Conservation (phyloP, 2,113 vertebrate species). For the Anolis sagrei region DNA sequence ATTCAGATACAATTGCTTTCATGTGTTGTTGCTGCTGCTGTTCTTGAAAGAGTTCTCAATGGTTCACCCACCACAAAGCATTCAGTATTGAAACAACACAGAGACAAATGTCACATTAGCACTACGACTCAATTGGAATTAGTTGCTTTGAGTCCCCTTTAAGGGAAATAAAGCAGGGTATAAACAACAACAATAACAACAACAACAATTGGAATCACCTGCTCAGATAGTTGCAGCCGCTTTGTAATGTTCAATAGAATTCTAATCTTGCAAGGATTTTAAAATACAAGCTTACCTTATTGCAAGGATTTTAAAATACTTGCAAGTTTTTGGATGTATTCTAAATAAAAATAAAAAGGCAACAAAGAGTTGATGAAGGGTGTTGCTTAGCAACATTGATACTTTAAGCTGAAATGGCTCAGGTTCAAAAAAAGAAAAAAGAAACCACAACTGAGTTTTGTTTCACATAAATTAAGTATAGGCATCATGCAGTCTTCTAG, state of each 20-base stretch:
- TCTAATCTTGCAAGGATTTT: too few relatives aligned
- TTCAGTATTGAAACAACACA: neutral
- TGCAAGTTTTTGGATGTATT: constrained; percentile 59
- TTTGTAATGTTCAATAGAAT: constrained; percentile 17
- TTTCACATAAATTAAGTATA: too few relatives aligned
- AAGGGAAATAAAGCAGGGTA: too few relatives aligned
- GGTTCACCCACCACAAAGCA: neutral
- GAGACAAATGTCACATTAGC: constrained; percentile 67
- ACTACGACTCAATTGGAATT: constrained; percentile 52
- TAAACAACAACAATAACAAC: too few relatives aligned
- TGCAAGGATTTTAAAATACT: constrained; percentile 53
- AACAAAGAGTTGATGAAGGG: constrained; percentile 54
- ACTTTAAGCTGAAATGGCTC: constrained; percentile 53
- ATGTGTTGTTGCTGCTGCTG: neutral
- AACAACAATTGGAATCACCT: too few relatives aligned
- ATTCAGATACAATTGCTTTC: neutral
- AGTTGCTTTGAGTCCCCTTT: too few relatives aligned
- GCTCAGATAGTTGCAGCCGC: constrained; percentile 47
- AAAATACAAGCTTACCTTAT: neutral
- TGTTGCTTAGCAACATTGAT: constrained; percentile 74
- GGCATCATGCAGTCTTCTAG: too few relatives aligned
- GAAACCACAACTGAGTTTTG: constrained; percentile 46
- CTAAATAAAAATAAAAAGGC: constrained; percentile 56
- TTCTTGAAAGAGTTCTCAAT: neutral
- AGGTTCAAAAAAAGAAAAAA: constrained; percentile 58